Base-by-base conservation (phyloP, 2,888 invertebrate species). In the Linhomoeus sp. region DNA sequence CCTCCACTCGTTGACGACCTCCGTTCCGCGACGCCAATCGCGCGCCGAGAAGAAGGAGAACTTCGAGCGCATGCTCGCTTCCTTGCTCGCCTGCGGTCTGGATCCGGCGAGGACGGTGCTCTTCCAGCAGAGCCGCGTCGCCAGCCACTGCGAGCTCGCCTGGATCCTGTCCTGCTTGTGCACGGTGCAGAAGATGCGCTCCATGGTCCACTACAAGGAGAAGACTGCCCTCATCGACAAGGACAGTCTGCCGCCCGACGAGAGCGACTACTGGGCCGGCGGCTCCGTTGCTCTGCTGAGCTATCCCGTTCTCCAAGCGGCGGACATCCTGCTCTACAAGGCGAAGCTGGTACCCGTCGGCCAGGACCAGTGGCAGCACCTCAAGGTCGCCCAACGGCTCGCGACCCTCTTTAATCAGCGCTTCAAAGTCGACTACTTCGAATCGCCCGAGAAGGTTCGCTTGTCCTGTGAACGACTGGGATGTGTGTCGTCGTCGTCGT, bases 341-440 rank as follows among this genome's bases (percentile, higher is more conserved):
- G 79, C 82, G 33, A 88, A 86, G 25, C 80, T 82, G 67, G 83
- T 97, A 49, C 92, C 92, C 2, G 84, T 88, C 17, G 94, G 94
- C 22, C 80, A 83, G 63, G 94, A 97, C 72, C 92, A 97, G 71
- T 58, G 77, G 47, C 86, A 84, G 62, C 85, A 90, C 66, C 73
- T 88, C 56, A 80, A 86, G 64, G 68, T 87, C 47, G 75, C 81
- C 0, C 77, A 80, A 59, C 78, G 82, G 65, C 71, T 90, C 48
- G 81, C 80, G 7, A 75, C 76, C 56, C 73, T 75, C 54, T 90
- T 92, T 66, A 85, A 85, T 65, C 74, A 73, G 46, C 76, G 75
- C 56, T 85, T 75, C 67, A 81, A 81, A 0, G 43, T 43, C 1
- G 62, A 70, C 42, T 76, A 78, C 42, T 88, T 92, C 69, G 84